phyloP scores from a whole-genome alignment of 2,113 vertebrate species.

The Brienomyrus longianalis region DNA sequence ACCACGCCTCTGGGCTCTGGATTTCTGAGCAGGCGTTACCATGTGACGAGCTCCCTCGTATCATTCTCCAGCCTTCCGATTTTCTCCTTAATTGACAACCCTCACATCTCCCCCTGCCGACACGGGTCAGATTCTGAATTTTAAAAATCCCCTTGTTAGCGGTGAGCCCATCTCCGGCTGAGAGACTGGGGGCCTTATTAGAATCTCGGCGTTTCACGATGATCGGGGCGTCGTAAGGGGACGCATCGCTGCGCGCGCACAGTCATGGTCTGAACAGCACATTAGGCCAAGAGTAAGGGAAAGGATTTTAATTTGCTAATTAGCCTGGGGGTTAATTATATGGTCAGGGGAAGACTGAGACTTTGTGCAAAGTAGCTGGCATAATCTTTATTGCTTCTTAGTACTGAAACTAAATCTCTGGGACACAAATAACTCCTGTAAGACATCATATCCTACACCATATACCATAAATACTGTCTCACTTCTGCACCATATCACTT shows the following conservation, averaged over 20 bases:
- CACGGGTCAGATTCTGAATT: neutral
- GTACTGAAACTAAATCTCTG: neutral
- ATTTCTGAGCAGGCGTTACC: neutral
- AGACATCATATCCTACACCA: neutral
- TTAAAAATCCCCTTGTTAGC: constrained; percentile 1
- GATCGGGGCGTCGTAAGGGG: neutral
- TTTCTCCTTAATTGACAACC: neutral
- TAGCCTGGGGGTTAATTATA: neutral
- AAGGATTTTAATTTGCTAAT: neutral
- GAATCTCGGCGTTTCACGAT: neutral
- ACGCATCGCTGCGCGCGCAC: neutral
- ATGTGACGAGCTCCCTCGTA: neutral
- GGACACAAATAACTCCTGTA: neutral
- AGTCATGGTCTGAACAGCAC: neutral
- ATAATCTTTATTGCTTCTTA: neutral
- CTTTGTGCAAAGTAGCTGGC: neutral
- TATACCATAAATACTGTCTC: neutral
- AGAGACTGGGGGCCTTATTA: neutral
- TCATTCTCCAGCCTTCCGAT: neutral
- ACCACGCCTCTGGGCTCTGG: neutral
- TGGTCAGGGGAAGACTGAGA: neutral
- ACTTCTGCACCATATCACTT: neutral
- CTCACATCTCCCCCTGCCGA: neutral
- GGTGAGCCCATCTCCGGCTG: neutral
- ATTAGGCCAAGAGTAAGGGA: neutral